These are phyloP conservation scores for Globicephala melas DNA, from an alignment of 2,113 vertebrate species.

Conservation along the genomic window DNA sequence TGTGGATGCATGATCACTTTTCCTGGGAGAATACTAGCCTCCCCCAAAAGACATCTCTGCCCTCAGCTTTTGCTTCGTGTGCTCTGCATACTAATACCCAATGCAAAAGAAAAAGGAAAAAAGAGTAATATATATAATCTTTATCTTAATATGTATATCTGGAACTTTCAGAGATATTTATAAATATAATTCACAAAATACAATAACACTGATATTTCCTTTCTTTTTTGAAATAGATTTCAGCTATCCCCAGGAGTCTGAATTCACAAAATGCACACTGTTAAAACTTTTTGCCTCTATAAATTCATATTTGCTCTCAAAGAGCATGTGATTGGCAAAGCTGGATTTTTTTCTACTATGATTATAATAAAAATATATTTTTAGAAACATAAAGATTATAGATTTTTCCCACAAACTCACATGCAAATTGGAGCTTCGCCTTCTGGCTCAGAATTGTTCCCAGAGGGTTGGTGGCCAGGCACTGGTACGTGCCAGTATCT, in stretches of 20 bases:
- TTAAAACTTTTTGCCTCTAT: background rate
- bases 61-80: background rate
- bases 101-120: background rate
- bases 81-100: background rate
- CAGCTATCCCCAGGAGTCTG: background rate
- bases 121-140: background rate
- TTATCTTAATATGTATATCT: background rate
- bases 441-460: constrained; percentile 91
- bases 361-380: background rate
- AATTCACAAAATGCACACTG: background rate
- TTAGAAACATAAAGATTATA: background rate
- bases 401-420: constrained; percentile 83
- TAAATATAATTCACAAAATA: background rate
- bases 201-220: background rate
- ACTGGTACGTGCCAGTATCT: constrained; percentile 92
- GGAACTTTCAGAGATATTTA: background rate
- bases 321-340: background rate
- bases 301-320: background rate
- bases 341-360: background rate
- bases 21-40: background rate
- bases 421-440: constrained; percentile 92
- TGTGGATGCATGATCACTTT: background rate
- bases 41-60: background rate
- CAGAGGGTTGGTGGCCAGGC: constrained; percentile 89
- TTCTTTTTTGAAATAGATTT: background rate